Conservation (phyloP, 2,113 vertebrate genomes). For the Phalacrocorax carbo region DNA sequence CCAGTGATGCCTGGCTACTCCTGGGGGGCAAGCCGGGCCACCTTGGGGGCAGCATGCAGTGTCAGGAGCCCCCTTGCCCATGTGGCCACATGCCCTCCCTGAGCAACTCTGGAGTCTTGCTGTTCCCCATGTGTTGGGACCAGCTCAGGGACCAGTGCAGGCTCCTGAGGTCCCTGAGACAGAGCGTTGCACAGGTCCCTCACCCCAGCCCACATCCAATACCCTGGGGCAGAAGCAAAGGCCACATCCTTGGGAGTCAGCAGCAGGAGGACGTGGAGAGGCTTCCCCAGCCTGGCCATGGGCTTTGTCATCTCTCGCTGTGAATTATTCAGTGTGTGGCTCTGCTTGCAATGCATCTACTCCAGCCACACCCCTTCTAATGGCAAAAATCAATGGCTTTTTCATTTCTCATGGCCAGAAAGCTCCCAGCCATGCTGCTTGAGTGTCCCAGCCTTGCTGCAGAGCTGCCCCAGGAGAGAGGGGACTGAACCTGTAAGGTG, state of each 20-base stretch:
- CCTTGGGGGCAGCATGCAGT: accelerated
- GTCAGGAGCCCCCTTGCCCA: neutral
- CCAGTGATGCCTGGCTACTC: neutral
- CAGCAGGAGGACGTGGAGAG: neutral
- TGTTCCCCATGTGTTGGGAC: neutral
- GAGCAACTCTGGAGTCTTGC: neutral
- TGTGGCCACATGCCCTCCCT: accelerated
- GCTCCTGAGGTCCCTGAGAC: too few species aligned
- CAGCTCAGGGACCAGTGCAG: accelerated
- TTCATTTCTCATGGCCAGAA: constrained; percentile 54
- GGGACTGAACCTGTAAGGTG: neutral
- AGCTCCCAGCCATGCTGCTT: neutral
- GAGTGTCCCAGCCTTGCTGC: neutral
- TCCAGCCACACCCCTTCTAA: constrained; percentile 51
- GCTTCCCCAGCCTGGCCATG: neutral
- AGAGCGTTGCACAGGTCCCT: accelerated
- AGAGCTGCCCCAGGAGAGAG: neutral
- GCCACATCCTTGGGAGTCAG: neutral
- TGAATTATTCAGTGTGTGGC: constrained; percentile 72
- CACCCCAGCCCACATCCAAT: accelerated
- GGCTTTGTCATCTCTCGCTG: constrained; percentile 46
- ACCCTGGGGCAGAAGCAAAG: neutral
- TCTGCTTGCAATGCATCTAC: constrained; percentile 52
- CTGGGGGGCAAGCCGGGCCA: neutral
- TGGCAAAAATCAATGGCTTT: constrained; percentile 72